phyloP scores from a whole-genome alignment of 2,113 vertebrate species.

The Copsychus sechellarum region DNA sequence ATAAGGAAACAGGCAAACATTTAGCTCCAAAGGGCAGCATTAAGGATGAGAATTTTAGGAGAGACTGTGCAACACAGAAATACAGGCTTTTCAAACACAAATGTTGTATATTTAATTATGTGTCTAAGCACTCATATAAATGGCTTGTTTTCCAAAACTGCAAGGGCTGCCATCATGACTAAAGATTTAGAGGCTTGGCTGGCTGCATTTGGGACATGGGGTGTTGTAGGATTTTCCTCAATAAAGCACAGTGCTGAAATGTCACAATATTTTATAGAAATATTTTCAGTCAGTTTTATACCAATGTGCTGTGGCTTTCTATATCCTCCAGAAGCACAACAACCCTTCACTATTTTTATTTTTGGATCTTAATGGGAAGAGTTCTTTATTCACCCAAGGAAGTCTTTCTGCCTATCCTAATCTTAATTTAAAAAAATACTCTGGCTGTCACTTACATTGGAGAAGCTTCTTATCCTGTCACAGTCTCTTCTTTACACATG shows the following conservation, averaged over 20 bases:
- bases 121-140: not conserved
- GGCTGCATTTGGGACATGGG: not conserved
- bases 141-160: not conserved
- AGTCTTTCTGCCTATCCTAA: conserved; percentile 41
- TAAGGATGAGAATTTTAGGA: not conserved
- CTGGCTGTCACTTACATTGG: conserved; percentile 56
- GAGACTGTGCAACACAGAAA: not conserved
- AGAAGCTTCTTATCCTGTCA: conserved; percentile 63
- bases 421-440: conserved; percentile 59
- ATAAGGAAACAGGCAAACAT: not conserved
- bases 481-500: conserved; percentile 61
- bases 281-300: conserved; percentile 11
- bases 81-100: not conserved
- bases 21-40: not conserved
- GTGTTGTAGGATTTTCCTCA: not conserved
- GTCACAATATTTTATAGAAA: not conserved
- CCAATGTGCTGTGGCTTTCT: not conserved
- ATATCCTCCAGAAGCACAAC: not conserved
- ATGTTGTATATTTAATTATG: not conserved
- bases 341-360: conserved; percentile 21
- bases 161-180: not conserved
- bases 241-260: not conserved
- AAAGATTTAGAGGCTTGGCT: not conserved
- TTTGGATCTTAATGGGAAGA: conserved; percentile 15
- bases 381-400: conserved; percentile 36